A percentile compares a stretch with the other conserved stretches of the same genome.
Conservation (phyloP, 2,888 invertebrate species). For the Nymphalis polychloros region DNA sequence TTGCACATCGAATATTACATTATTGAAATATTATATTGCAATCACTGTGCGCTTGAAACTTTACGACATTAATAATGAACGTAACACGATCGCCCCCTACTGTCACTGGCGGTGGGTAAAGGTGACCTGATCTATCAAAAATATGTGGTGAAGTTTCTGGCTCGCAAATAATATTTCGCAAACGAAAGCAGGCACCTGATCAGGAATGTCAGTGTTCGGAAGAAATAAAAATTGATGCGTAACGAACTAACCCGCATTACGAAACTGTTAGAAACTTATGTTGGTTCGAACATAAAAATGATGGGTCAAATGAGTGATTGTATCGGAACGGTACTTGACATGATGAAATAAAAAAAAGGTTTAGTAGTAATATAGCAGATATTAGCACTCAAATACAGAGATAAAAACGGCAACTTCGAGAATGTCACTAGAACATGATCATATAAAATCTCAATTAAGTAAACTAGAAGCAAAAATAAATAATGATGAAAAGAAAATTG, state of each 20-base stretch:
- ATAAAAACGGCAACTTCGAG: slow-evolving; percentile 12
- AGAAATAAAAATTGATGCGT: slow-evolving; percentile 25
- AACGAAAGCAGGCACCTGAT: slow-evolving; percentile 25
- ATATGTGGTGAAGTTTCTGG: slow-evolving; percentile 6
- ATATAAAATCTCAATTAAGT: slow-evolving; percentile 26
- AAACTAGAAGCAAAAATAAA: slow-evolving; percentile 24
- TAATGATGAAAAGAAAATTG: slow-evolving; percentile 22
- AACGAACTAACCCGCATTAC: slow-evolving; percentile 22
- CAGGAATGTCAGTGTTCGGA: slow-evolving; percentile 24
- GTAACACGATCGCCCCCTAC: slow-evolving; percentile 14
- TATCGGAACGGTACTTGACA: slow-evolving; percentile 24
- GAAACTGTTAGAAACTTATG: slow-evolving; percentile 30
- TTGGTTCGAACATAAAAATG: slow-evolving; percentile 22
- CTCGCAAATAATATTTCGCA: slow-evolving; percentile 25
- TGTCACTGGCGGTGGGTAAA: slow-evolving; percentile 27
- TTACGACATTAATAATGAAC: slow-evolving; percentile 18
- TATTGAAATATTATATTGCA: slow-evolving; percentile 1
- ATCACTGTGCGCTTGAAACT: not conserved
- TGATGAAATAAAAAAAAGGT: slow-evolving; percentile 19
- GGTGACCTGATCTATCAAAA: slow-evolving; percentile 30
- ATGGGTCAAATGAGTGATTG: slow-evolving; percentile 21
- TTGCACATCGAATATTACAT: slow-evolving; percentile 14
- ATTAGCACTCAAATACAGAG: slow-evolving; percentile 21
- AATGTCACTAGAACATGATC: slow-evolving; percentile 21
- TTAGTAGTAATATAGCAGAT: slow-evolving; percentile 17